phyloP scores from a whole-genome alignment of 1,140 invertebrate genomes.

The Araneus ventricosus region DNA sequence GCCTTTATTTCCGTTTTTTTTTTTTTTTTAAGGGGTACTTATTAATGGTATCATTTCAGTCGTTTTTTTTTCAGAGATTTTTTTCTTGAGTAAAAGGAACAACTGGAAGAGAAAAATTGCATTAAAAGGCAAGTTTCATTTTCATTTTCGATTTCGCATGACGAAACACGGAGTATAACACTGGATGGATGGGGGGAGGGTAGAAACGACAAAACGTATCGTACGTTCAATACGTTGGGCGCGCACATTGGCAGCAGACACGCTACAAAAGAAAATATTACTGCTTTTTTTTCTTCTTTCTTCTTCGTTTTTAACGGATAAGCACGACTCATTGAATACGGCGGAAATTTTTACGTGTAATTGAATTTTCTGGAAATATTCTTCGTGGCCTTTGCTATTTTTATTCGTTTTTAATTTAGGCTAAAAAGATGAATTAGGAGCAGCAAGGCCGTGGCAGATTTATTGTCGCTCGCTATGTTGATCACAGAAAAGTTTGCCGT shows the following conservation, averaged over 20 bases:
- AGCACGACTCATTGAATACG: conserved; percentile 45
- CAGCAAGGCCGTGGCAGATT: conserved; percentile 19
- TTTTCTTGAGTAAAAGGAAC: background rate
- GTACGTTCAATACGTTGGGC: conserved; percentile 17
- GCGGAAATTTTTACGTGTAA: conserved; percentile 63
- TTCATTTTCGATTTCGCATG: conserved; percentile 46
- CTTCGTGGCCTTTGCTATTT: conserved; percentile 22
- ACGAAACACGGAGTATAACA: conserved; percentile 23
- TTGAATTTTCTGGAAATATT: conserved; percentile 50
- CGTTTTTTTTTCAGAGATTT: background rate
- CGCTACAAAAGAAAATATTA: background rate
- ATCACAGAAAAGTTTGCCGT: conserved; percentile 12
- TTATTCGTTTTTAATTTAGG: conserved; percentile 6
- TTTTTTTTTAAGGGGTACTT: conserved; percentile 1
- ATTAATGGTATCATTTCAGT: conserved; percentile 36
- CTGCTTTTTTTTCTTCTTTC: background rate
- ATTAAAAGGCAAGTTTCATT: conserved; percentile 40
- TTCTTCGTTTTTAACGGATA: background rate
- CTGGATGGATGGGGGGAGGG: background rate
- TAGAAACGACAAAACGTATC: background rate
- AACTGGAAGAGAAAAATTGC: conserved; percentile 25
- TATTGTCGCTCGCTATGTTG: conserved; percentile 23
- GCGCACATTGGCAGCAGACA: background rate
- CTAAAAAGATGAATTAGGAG: conserved; percentile 31
- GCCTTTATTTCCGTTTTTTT: conserved; percentile 14